These are phyloP conservation scores for Heterochromis multidens DNA, from an alignment of 2,113 vertebrate species.

Conservation along the genomic window DNA sequence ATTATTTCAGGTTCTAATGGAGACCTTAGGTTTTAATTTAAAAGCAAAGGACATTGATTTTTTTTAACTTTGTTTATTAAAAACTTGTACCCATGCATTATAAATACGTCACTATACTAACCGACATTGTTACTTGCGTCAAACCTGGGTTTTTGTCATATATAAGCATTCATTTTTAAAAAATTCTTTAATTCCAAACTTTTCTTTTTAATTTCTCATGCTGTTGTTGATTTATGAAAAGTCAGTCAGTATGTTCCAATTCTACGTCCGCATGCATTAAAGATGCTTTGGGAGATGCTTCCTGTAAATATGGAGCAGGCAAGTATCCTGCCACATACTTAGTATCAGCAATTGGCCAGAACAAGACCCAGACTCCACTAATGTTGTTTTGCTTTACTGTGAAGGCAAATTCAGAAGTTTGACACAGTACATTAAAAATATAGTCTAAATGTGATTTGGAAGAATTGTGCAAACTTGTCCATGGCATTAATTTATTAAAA, in stretches of 20 bases:
- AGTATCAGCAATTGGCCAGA: background rate
- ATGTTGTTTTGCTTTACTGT: background rate
- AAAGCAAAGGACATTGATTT: background rate
- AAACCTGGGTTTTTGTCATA: background rate
- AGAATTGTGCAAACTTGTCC: background rate
- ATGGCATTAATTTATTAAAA: background rate
- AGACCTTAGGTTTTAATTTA: background rate
- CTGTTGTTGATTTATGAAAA: background rate
- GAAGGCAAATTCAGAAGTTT: background rate
- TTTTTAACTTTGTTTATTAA: background rate
- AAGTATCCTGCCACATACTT: background rate
- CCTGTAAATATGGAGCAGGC: background rate
- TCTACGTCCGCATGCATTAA: rapidly evolving
- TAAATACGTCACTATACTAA: background rate
- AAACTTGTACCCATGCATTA: background rate
- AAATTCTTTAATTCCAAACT: background rate
- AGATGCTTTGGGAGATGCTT: background rate
- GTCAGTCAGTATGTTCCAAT: background rate
- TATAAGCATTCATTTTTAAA: background rate
- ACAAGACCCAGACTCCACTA: background rate
- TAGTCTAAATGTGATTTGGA: background rate
- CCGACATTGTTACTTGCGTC: background rate
- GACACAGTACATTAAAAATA: background rate
- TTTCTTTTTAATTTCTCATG: background rate
- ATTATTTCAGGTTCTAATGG: background rate